Conservation (phyloP, 2,888 invertebrate genomes). For the Anaspis maculata region DNA sequence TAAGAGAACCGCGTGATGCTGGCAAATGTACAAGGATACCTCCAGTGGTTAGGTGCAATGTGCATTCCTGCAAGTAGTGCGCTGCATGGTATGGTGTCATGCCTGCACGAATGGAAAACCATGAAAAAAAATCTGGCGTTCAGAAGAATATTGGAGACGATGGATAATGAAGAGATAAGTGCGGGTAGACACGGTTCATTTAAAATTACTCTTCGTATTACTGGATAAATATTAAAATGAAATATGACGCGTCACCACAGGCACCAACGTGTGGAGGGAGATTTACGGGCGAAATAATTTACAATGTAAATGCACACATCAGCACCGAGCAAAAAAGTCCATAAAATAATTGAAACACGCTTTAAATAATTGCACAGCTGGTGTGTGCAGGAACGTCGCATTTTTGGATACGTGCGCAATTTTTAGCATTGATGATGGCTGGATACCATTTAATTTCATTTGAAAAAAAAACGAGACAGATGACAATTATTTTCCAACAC, state of each 20-base stretch:
- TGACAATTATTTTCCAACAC: conserved; percentile 10
- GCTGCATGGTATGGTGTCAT: no score
- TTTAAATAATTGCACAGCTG: conserved; percentile 12
- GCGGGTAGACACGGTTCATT: conserved; percentile 5
- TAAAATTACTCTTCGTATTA: conserved; percentile 6
- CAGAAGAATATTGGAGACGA: no score
- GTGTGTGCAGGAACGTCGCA: conserved; percentile 5
- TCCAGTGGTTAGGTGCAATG: not conserved
- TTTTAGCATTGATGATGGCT: conserved; percentile 8
- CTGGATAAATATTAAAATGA: conserved; percentile 9
- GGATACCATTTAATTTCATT: conserved; percentile 8
- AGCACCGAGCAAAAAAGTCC: conserved; percentile 7
- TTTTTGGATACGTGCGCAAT: conserved; percentile 10
- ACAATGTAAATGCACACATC: conserved; percentile 11
- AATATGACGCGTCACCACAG: conserved; percentile 11
- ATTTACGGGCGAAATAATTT: conserved; percentile 12
- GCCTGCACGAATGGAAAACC: no score
- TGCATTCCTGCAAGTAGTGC: no score
- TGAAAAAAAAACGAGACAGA: no score
- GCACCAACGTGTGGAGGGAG: conserved; percentile 6
- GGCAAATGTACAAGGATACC: not conserved
- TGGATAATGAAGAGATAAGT: no score
- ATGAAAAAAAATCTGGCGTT: no score
- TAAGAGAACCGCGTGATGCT: not conserved
- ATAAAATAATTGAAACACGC: conserved; percentile 12